Base-by-base conservation (phyloP, 2,888 invertebrate species). In the Scelioninae gen. 2 region DNA sequence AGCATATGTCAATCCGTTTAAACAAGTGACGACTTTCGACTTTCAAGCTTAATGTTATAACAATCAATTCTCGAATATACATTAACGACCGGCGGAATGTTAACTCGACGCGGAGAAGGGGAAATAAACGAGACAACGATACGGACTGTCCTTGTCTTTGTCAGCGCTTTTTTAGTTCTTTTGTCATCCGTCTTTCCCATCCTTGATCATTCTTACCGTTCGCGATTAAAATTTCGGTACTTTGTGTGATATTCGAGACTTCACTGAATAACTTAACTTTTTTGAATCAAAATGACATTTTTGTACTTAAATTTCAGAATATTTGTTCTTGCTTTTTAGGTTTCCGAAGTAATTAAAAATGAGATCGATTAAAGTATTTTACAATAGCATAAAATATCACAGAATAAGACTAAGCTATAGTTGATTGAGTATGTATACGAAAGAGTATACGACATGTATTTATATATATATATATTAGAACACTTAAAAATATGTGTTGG, bases 361-460 rank as follows among this genome's bases (percentile, higher is more conserved):
- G 37, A 65, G 55, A 64, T 65, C n/a, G 22, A 53, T 45, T 11
- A 37, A 58, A 45, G 22, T 65, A 55, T 60, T 41, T 67, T 60
- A 67, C 53, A 72, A 25, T 58, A 65, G 61, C 74, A 31, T 68
- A 68, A 70, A 73, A 71, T 76, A 76, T 76, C 76, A 76, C 76
- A 76, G 73, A 73, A 76, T 43, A 76, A 55, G 71, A 76, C 50
- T 73, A 73, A 67, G 73, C 60, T 69, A 65, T 68, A 58, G 35
- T 64, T 60, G 37, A 63, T 64, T 60, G 37, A 63, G 53, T 58
- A 60, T 65, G 57, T 63, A 53, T 67, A 69, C 60, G 60, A 52
- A 60, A 69, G 35, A 68, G 68, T 67, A 55, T 65, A 64, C 48
- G 60, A 73, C 68, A 68, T 43, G 41, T 37, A 65, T 39, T 33